Evolutionary conservation across 2,888 invertebrate species (phyloP).

Genomic region (Diplolepis rosae): DNA sequence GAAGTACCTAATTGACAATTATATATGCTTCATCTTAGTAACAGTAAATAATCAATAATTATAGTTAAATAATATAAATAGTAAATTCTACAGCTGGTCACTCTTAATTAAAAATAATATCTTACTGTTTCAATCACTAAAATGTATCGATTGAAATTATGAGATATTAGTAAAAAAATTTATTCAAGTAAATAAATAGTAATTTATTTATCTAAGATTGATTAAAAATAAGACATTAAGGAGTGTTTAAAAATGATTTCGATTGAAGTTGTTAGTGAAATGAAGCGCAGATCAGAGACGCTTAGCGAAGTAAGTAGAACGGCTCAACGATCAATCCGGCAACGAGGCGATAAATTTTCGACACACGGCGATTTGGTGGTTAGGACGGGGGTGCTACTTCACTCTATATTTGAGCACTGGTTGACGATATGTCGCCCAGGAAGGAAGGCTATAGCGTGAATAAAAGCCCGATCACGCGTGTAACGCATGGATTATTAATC

Average conservation of each 20-base stretch:
- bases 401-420: constrained; percentile 40
- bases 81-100: no score
- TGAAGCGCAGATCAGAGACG: constrained; percentile 34
- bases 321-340: constrained; percentile 58
- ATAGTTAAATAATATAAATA: no score
- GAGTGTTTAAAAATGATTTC: no score
- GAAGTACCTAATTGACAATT: no score
- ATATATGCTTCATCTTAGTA: no score
- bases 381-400: constrained; percentile 28
- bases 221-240: no score
- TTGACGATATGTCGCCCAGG: constrained; percentile 44
- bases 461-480: constrained; percentile 69
- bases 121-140: no score
- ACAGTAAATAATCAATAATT: no score
- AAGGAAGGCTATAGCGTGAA: constrained; percentile 50
- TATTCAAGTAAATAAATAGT: not conserved
- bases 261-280: not conserved
- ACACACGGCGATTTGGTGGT: constrained; percentile 41
- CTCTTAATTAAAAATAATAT: no score
- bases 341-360: constrained; percentile 51
- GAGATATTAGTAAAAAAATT: no score
- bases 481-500: constrained; percentile 72
- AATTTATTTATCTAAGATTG: not conserved
- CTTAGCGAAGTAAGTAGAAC: constrained; percentile 50
- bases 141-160: no score